Percentiles rank a stretch among this genome's conserved stretches.
phyloP scores from a whole-genome alignment of 2,113 vertebrate genomes.

The Platichthys stellatus region DNA sequence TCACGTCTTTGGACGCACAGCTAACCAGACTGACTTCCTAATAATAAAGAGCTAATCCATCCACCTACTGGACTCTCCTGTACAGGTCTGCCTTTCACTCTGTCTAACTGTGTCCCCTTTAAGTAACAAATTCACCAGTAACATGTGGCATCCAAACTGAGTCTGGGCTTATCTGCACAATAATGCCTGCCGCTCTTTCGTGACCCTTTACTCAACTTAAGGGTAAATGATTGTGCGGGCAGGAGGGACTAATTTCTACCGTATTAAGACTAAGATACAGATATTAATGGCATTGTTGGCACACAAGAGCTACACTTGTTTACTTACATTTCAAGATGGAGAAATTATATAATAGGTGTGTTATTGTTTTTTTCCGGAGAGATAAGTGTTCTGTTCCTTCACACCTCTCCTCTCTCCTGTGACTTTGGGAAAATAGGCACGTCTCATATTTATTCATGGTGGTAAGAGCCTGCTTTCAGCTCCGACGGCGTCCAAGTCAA shows the following conservation, averaged over 20 bases:
- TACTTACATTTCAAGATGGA: not conserved
- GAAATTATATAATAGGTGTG: not conserved
- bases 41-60: not conserved
- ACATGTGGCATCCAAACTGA: slow-evolving; percentile 31
- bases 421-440: slow-evolving; percentile 30
- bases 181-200: slow-evolving; percentile 25
- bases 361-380: not conserved
- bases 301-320: not conserved
- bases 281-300: slow-evolving; percentile 1
- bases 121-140: slow-evolving; percentile 16
- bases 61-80: slow-evolving; percentile 36
- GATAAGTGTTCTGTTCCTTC: slow-evolving; percentile 39
- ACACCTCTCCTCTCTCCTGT: slow-evolving; percentile 32
- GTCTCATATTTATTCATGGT: slow-evolving; percentile 46
- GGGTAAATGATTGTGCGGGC: not conserved
- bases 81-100: slow-evolving; percentile 25
- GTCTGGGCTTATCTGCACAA: slow-evolving; percentile 31
- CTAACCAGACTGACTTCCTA: not conserved
- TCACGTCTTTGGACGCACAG: slow-evolving; percentile 38
- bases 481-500: slow-evolving; percentile 49
- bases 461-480: slow-evolving; percentile 39
- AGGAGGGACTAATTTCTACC: not conserved
- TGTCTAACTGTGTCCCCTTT: slow-evolving; percentile 26
- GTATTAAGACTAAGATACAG: not conserved
- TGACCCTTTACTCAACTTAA: slow-evolving; percentile 5